phyloP scores from a whole-genome alignment of 1,140 invertebrate genomes.

The Hyphantria cunea region DNA sequence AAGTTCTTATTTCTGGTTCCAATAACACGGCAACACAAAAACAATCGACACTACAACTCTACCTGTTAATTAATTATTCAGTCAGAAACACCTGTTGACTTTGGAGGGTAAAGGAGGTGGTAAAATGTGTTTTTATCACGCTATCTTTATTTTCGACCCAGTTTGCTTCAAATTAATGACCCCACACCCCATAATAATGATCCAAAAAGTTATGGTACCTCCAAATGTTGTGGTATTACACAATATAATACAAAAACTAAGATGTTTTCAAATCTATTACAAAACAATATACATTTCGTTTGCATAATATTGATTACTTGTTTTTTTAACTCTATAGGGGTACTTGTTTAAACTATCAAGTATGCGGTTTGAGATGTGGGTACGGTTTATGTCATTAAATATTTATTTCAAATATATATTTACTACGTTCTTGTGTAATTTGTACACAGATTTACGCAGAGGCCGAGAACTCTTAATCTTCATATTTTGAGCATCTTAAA shows the following conservation, averaged over 20 bases:
- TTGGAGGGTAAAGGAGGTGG: conserved; percentile 30
- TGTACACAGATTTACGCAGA: conserved; percentile 3
- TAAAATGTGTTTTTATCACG: conserved; percentile 40
- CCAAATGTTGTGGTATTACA: conserved; percentile 1
- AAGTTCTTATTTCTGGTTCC: conserved; percentile 1
- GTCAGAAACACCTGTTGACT: conserved; percentile 46
- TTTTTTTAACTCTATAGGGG: too few relatives aligned
- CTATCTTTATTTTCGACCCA: conserved; percentile 35
- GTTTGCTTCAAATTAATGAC: conserved; percentile 26
- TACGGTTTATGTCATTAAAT: too few relatives aligned
- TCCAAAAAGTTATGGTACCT: conserved; percentile 1
- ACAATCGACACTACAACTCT: conserved; percentile 4
- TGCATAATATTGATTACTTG: too few relatives aligned
- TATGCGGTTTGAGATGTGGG: too few relatives aligned
- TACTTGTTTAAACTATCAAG: too few relatives aligned
- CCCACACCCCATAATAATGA: background rate
- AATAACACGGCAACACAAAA: background rate
- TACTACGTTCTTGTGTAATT: conserved; percentile 2
- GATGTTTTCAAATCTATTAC: too few relatives aligned
- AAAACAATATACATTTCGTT: too few relatives aligned
- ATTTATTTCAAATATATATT: too few relatives aligned
- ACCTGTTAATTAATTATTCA: conserved; percentile 46
- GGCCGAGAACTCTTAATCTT: too few relatives aligned
- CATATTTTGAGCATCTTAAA: too few relatives aligned
- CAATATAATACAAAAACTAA: too few relatives aligned